Evolutionary conservation across 2,113 vertebrate genomes (phyloP).

Genomic region (Callocephalon fimbriatum): DNA sequence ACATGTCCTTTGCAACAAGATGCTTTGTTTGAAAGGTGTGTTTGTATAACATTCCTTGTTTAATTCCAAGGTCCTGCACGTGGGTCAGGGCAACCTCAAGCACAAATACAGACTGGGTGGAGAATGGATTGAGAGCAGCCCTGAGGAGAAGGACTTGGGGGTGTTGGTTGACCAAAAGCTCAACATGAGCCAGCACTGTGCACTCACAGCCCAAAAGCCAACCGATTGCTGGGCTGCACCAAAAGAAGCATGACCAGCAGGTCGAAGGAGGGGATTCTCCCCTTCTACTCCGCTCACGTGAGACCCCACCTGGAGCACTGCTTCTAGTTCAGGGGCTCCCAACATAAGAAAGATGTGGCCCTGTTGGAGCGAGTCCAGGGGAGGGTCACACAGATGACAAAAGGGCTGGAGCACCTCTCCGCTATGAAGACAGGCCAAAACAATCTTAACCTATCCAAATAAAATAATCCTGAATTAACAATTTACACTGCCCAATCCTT

Average conservation of each 20-base stretch:
- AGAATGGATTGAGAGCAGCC: not conserved
- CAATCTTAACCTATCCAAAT: not conserved
- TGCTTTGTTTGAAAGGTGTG: conserved; percentile 44
- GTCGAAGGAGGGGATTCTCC: not conserved
- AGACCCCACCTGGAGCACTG: not conserved
- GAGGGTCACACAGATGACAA: not conserved
- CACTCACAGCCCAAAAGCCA: not conserved
- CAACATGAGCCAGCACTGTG: not conserved
- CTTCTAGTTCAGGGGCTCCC: not conserved
- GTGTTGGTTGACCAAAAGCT: not conserved
- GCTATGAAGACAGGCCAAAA: not conserved
- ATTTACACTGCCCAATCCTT: not conserved
- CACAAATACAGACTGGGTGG: not conserved
- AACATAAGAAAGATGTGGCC: not conserved
- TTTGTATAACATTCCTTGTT: conserved; percentile 25
- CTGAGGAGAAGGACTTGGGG: not conserved
- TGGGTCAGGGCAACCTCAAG: not conserved
- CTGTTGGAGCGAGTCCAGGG: accelerated
- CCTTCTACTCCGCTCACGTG: not conserved
- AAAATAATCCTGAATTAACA: not conserved
- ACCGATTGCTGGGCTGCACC: not conserved
- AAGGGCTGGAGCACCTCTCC: not conserved
- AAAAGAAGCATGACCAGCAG: accelerated
- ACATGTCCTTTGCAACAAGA: conserved; percentile 55
- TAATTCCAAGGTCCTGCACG: not conserved